Evolutionary conservation across 2,888 invertebrate species (phyloP).

Genomic region (Nasonia oneida): DNA sequence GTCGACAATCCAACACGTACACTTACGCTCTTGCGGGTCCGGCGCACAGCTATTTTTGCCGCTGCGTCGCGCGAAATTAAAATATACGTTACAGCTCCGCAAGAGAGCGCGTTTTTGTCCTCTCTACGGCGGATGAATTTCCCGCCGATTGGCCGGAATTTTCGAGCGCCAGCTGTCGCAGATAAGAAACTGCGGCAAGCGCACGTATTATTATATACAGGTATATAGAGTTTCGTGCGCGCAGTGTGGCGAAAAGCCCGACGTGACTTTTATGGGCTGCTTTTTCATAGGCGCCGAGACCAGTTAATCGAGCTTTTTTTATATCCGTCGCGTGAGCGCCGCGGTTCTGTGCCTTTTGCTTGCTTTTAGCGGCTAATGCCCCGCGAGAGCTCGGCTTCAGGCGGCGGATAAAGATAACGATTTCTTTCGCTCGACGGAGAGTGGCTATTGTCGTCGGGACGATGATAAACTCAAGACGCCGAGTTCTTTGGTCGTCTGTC

Average conservation of each 20-base stretch:
- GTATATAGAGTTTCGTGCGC: neutral
- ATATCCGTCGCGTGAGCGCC: neutral
- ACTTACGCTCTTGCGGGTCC: neutral
- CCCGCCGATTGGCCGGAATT: slow-evolving; percentile 28
- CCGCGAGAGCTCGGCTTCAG: neutral
- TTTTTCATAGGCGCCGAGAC: slow-evolving; percentile 23
- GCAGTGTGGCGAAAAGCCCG: neutral
- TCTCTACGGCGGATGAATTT: slow-evolving; percentile 19
- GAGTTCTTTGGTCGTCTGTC: neutral
- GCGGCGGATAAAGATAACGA: slow-evolving; percentile 17
- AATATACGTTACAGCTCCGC: slow-evolving; percentile 11
- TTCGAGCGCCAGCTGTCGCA: slow-evolving; percentile 7
- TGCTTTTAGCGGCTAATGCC: slow-evolving; percentile 34
- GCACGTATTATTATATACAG: neutral
- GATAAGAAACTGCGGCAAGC: slow-evolving; percentile 2
- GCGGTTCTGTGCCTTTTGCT: slow-evolving; percentile 28
- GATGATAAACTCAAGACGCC: neutral
- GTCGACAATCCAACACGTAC: neutral
- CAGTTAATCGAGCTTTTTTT: slow-evolving; percentile 45
- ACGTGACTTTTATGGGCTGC: slow-evolving; percentile 21
- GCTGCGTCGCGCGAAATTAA: slow-evolving; percentile 2
- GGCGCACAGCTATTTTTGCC: neutral
- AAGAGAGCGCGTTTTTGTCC: neutral
- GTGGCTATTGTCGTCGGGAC: neutral
- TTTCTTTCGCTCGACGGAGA: neutral